Conservation (phyloP, 2,797 vertebrate genomes). For the Capromys pilorides region DNA sequence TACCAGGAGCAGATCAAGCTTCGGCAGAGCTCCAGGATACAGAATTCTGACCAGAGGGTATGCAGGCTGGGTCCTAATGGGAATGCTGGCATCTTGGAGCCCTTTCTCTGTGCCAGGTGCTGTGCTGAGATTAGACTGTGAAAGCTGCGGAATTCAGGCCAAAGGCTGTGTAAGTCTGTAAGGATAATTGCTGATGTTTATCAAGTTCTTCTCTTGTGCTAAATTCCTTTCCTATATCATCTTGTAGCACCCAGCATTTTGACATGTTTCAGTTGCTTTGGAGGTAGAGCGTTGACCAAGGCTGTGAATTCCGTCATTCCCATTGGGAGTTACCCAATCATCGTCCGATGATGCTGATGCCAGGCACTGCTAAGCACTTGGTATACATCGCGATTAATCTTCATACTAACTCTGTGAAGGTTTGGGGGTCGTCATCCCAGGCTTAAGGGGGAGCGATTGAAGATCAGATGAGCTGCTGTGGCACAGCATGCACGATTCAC, state of each 20-base stretch:
- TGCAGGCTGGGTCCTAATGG: not conserved
- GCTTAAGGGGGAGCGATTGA: not conserved
- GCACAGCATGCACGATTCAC: not conserved
- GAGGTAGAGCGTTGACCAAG: not conserved
- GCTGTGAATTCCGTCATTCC: not conserved
- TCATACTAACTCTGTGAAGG: not conserved
- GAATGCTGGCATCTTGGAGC: not conserved
- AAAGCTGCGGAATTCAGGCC: not conserved
- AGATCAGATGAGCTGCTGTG: not conserved
- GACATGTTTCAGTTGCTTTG: slow-evolving; percentile 14
- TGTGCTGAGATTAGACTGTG: not conserved
- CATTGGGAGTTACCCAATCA: not conserved
- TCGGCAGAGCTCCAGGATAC: not conserved
- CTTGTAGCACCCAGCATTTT: not conserved
- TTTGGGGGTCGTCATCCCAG: not conserved
- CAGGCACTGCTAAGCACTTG: not conserved
- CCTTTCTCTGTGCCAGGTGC: not conserved
- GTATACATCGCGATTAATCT: not conserved
- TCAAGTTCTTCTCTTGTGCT: not conserved
- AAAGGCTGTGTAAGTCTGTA: not conserved
- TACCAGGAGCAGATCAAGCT: not conserved
- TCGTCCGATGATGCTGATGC: not conserved
- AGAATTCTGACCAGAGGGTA: not conserved
- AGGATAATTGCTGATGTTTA: not conserved
- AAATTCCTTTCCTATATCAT: not conserved